Base-by-base conservation (phyloP, 2,888 invertebrate genomes). In the Thymelicus acteon region DNA sequence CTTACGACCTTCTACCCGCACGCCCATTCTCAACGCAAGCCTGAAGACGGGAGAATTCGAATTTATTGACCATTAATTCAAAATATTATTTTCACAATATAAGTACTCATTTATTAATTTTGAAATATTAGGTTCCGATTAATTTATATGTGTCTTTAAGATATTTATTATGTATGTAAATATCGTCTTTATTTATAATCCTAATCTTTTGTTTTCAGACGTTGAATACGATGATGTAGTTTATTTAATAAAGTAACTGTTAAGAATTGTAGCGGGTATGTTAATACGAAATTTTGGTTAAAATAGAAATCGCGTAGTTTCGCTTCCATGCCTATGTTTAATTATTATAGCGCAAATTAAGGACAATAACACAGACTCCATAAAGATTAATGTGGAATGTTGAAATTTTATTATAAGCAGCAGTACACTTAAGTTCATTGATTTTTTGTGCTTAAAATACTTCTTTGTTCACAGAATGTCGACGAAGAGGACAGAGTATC, bases 401-500 rank as follows among this genome's bases (percentile, higher is more conserved):
- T 4, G 0, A 44, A 10, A 44, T 44, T 44, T 10, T 0, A 12
- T 44, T 44, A 44, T 12, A 12, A 2, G 44, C 44, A 44, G 12
- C 44, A 44, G 12, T 44, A 44, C 24, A 24, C 2, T 8, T 40
- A 40, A 7, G 40, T 1, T 40, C 3, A 24, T 24, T 24, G 24
- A 24, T 24, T 24, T 31, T 31, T 71, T 60, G 47, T 57, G 12
- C 40, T 52, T 64, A 57, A 58, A 39, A 47, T 60, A n/a, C 44
- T n/a, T 76, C 79, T 80, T 89, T 94, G 86, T 94, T 94, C 89
- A 79, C 95, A 96, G 96, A 95, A 95, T 79, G 92, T 94, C 77
- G 96, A 96, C 80, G 96, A 97, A 83, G 96, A 96, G 85, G 97
- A 97, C 88, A 94, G 96, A 84, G 96, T 95, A 81, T 96, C 96